Evolutionary conservation across 2,888 invertebrate genomes (phyloP).

Genomic region (Chalcosyrphus nemorum): DNA sequence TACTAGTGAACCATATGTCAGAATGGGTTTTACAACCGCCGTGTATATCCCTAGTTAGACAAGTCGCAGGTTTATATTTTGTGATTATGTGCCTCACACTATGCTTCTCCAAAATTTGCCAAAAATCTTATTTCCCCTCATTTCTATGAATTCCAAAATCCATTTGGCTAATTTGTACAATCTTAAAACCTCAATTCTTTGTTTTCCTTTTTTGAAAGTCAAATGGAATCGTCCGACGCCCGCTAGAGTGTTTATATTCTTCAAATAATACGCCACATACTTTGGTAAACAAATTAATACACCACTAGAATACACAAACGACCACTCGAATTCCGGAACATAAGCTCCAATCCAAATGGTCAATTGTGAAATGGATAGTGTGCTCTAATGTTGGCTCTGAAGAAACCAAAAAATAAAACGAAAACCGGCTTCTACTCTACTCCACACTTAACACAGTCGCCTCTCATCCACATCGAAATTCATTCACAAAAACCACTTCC

Average conservation of each 20-base stretch:
- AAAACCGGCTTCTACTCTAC: constrained; percentile 62
- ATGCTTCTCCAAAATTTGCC: too few relatives aligned
- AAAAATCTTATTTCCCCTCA: neutral
- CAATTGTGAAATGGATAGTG: constrained; percentile 54
- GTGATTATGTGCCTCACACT: too few relatives aligned
- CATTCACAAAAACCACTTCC: constrained; percentile 69
- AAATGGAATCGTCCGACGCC: neutral
- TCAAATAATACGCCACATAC: constrained; percentile 19
- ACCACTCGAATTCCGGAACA: constrained; percentile 45
- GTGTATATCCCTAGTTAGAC: too few relatives aligned
- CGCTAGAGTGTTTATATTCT: neutral
- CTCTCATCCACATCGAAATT: constrained; percentile 53
- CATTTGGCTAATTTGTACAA: constrained; percentile 4
- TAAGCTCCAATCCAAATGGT: constrained; percentile 38
- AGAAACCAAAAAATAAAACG: neutral
- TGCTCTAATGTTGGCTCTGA: neutral
- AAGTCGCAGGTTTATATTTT: too few relatives aligned
- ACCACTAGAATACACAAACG: constrained; percentile 30
- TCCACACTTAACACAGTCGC: constrained; percentile 1
- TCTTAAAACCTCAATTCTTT: neutral
- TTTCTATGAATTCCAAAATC: too few relatives aligned
- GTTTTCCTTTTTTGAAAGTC: neutral
- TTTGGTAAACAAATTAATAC: constrained; percentile 42
- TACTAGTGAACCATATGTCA: too few relatives aligned
- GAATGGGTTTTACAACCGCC: too few relatives aligned